A percentile compares a stretch with the other conserved stretches of the same genome.
Conservation (phyloP, 2,113 vertebrate species). For the Paradoxurus hermaphroditus region DNA sequence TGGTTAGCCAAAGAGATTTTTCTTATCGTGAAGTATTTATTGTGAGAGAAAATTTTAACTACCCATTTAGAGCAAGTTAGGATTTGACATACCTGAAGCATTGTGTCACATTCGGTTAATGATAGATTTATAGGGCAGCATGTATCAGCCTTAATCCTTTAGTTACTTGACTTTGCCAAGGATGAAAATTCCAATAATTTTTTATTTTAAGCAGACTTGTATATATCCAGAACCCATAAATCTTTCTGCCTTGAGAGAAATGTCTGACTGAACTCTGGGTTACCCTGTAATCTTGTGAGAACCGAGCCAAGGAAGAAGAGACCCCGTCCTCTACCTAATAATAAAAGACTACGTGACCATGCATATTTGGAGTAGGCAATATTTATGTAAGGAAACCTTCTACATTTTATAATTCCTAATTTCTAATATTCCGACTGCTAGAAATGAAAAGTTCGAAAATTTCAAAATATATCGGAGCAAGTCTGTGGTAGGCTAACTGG, state of each 20-base stretch:
- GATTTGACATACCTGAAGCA: constrained; percentile 63
- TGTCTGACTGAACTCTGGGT: constrained; percentile 71
- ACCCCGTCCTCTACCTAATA: background rate
- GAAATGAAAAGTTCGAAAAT: background rate
- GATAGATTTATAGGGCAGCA: constrained; percentile 72
- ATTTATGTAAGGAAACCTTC: background rate
- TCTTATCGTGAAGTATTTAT: constrained; percentile 54
- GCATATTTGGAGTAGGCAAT: background rate
- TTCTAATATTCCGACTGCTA: background rate
- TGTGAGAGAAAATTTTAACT: constrained; percentile 51
- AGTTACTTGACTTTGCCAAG: constrained; percentile 67
- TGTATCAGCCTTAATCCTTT: constrained; percentile 66
- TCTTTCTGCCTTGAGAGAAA: constrained; percentile 71
- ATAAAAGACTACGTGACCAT: background rate
- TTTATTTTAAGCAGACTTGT: constrained; percentile 63
- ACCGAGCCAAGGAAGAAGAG: constrained; percentile 45
- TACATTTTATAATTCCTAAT: background rate
- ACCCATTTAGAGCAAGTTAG: constrained; percentile 44
- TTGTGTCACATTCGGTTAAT: constrained; percentile 58
- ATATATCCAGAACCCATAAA: constrained; percentile 69
- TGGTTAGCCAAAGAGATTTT: constrained; percentile 48
- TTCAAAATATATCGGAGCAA: background rate
- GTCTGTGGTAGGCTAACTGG: background rate
- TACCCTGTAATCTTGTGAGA: constrained; percentile 60
- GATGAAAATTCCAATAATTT: constrained; percentile 55